Conservation (phyloP, 2,888 invertebrate species). For the Linnaemya tessellans region DNA sequence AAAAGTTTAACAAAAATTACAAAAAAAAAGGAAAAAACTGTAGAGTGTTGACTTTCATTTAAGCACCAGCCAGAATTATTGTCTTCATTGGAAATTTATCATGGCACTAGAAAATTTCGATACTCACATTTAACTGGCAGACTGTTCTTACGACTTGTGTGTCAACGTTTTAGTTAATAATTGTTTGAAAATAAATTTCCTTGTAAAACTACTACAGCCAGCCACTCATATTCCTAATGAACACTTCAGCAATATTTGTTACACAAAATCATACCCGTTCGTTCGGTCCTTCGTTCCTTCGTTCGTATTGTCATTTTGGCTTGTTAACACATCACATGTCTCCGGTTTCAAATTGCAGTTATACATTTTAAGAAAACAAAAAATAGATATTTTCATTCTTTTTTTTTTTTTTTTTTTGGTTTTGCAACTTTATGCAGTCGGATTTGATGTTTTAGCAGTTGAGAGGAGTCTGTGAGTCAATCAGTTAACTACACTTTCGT, state of each 20-base stretch:
- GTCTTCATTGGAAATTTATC: constrained; percentile 55
- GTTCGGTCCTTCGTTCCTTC: background rate
- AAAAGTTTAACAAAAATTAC: background rate
- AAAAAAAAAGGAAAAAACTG: constrained; percentile 22
- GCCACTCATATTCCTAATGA: constrained; percentile 49
- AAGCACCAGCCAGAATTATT: constrained; percentile 54
- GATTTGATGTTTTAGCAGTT: constrained; percentile 15
- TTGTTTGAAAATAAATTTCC: constrained; percentile 59
- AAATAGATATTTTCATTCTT: background rate
- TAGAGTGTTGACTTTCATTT: constrained; percentile 68
- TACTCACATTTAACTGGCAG: no score
- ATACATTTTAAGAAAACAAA: background rate
- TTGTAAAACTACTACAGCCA: constrained; percentile 12
- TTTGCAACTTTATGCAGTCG: constrained; percentile 35
- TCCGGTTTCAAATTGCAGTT: constrained; percentile 53
- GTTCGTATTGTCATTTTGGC: constrained; percentile 56
- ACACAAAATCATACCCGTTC: constrained; percentile 15
- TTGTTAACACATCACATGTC: constrained; percentile 66
- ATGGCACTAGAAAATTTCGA: background rate
- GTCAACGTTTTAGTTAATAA: constrained; percentile 62
- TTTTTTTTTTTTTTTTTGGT: constrained; percentile 14
- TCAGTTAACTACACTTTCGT: constrained; percentile 60
- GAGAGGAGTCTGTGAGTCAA: constrained; percentile 47
- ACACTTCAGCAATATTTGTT: constrained; percentile 49
- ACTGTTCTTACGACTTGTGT: constrained; percentile 44